phyloP scores from a whole-genome alignment of 35 echinoderm and acorn worm genomes.

The Apostichopus japonicus region DNA sequence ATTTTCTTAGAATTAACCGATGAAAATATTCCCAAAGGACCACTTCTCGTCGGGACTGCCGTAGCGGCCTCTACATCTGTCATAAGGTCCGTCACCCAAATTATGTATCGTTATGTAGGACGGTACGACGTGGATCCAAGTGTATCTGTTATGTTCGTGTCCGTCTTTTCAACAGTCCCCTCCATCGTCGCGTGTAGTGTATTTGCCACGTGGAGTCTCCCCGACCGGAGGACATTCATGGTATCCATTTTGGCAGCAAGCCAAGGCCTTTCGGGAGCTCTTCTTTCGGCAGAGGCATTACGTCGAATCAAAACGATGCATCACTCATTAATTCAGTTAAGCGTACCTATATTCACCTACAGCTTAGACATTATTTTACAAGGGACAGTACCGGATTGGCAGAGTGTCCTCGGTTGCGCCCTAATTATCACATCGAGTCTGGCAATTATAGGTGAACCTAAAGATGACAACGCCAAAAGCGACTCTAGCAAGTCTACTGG shows the following conservation, averaged over 20 bases:
- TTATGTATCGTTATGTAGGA: background rate
- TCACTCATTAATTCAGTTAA: background rate
- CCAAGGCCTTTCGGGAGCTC: background rate
- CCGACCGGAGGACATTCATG: background rate
- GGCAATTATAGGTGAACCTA: background rate
- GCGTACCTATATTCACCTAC: background rate
- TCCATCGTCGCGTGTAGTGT: background rate
- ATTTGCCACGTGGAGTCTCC: background rate
- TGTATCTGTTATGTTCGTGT: background rate
- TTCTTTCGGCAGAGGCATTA: background rate
- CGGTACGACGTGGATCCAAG: background rate
- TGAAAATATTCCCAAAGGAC: background rate
- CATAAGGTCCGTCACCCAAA: background rate
- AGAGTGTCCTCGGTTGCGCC: background rate
- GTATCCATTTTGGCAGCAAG: background rate
- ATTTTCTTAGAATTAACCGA: background rate
- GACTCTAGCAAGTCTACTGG: background rate
- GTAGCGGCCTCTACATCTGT: background rate
- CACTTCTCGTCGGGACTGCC: background rate
- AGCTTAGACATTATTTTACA: background rate
- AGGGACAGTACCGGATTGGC: background rate
- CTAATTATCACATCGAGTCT: background rate
- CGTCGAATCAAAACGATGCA: background rate
- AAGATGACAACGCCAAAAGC: background rate
- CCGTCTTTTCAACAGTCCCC: background rate